Base-by-base conservation (phyloP, 2,113 vertebrate species). In the Oxygymnocypris stewartii region DNA sequence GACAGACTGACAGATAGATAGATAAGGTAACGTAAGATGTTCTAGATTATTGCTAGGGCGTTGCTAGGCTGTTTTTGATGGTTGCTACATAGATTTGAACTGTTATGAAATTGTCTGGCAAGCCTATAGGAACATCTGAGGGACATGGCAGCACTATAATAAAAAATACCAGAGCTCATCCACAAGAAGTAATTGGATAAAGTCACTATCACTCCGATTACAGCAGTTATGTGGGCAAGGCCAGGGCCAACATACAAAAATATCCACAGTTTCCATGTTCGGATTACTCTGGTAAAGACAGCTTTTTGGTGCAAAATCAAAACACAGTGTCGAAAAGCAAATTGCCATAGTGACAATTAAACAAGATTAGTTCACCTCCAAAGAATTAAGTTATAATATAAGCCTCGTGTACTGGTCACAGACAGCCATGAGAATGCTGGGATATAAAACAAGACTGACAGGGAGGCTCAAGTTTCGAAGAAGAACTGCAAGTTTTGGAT, bases 161-260 rank as follows among this genome's bases (percentile, higher is more conserved):
- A 87, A 86, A 84, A 79, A 79, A 67, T 74, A 59, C 54, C 83
- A 65, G 10, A 35, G 84, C 42, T 89, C 79, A 59, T 83, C 80
- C 85, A 93, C 83, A 82, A 88, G 88, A 80, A 87, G 85, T 86
- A 93, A 89, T 73, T 84, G 77, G 90, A 93, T 88, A 76, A 88
- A 91, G 88, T 89, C 89, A 86, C 73, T 81, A 61, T 91, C 84
- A 73, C 90, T 90, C 88, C 85, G 31, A 90, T 92, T 90, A 88
- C 88, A 89, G 54, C 71, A 44, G 82, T 18, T 87, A 79, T 88
- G 35, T 77, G 37, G 71, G 65, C 23, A 79, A 88, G 82, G 74
- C 81, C 14, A 63, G 18, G 31, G 71, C 65, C 47, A 74, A 42
- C 16, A 28, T 87, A 79, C 61, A 78, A 76, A 88, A 84, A 88